Conservation (phyloP, 2,113 vertebrate species). For the Camelus bactrianus region DNA sequence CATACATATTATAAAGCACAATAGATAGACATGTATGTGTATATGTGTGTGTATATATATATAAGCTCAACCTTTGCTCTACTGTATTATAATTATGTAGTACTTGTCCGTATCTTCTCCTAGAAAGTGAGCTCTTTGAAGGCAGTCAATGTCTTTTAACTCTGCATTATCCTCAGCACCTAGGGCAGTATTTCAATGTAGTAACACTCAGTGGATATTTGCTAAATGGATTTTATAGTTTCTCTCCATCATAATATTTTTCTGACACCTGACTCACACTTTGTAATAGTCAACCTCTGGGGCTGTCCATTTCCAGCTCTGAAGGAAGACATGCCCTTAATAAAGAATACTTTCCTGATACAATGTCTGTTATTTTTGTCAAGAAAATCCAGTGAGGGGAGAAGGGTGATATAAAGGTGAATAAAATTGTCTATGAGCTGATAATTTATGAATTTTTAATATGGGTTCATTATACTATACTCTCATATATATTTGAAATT, state of each 20-base stretch:
- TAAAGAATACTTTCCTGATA: constrained; percentile 41
- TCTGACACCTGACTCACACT: constrained; percentile 23
- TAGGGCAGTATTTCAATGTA: background rate
- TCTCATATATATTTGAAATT: background rate
- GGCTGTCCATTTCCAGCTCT: background rate
- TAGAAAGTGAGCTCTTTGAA: constrained; percentile 49
- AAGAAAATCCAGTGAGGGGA: background rate
- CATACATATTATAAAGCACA: background rate
- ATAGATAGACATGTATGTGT: background rate
- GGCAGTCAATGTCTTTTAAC: background rate
- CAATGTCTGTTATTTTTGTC: background rate
- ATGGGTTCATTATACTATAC: background rate
- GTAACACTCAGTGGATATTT: background rate
- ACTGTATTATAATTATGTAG: background rate
- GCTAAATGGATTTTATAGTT: background rate
- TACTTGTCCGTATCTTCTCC: background rate
- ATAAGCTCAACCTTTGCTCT: background rate
- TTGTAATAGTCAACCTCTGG: background rate
- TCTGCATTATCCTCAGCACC: background rate
- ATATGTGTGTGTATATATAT: background rate
- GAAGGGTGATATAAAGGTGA: background rate
- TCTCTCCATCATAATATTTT: constrained; percentile 33
- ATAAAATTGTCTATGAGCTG: background rate
- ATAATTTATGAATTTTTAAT: constrained; percentile 7
- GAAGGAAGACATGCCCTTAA: constrained; percentile 22